These are phyloP conservation scores for Caerostris extrusa DNA, from an alignment of 1,140 invertebrate species.

Conservation along the genomic window DNA sequence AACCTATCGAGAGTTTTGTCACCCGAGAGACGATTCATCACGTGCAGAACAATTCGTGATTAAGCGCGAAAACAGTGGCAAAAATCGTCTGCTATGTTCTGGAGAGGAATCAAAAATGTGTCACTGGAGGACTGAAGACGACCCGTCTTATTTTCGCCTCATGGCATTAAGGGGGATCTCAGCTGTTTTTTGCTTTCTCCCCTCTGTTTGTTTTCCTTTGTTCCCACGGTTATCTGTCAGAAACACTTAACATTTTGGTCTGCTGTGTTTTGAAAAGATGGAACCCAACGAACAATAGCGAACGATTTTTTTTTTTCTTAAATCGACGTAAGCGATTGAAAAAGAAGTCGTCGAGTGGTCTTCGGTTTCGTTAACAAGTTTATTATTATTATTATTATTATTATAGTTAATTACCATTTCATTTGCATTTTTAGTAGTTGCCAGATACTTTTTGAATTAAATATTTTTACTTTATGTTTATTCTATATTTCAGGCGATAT, in stretches of 20 bases:
- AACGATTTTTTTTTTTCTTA: neutral
- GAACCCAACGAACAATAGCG: neutral
- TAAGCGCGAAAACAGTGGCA: constrained; percentile 16
- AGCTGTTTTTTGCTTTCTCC: neutral
- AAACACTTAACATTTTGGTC: neutral
- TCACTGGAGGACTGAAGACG: neutral
- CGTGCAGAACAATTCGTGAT: neutral
- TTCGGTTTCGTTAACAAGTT: too few relatives aligned
- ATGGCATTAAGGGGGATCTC: neutral
- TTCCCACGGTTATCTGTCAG: neutral
- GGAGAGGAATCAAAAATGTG: neutral
- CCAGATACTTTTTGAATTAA: too few relatives aligned
- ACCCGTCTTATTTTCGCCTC: constrained; percentile 14
- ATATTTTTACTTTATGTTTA: too few relatives aligned
- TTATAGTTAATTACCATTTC: too few relatives aligned
- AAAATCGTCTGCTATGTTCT: neutral
- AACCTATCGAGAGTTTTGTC: neutral
- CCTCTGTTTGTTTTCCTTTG: neutral
- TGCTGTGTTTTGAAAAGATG: neutral
- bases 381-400: too few relatives aligned
- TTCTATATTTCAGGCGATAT: too few relatives aligned
- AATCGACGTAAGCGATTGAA: too few relatives aligned
- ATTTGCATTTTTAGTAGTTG: too few relatives aligned
- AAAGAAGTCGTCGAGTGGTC: too few relatives aligned
- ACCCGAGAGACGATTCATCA: neutral